These are phyloP conservation scores for Macrobrachium rosenbergii DNA, from an alignment of 1,140 invertebrate genomes.

Conservation along the genomic window DNA sequence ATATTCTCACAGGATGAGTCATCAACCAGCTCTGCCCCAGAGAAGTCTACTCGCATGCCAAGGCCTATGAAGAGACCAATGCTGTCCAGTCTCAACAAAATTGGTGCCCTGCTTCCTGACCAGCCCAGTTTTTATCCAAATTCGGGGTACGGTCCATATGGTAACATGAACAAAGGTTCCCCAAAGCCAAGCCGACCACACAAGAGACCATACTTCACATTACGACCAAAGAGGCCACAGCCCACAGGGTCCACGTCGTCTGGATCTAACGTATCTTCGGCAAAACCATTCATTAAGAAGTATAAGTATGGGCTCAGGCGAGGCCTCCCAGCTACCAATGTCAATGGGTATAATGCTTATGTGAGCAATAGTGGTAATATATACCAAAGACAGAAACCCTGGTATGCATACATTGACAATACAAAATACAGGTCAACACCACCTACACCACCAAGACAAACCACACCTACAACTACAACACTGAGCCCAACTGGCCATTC, in stretches of 20 bases:
- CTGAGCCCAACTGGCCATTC: conserved; percentile 21
- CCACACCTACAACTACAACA: conserved; percentile 30
- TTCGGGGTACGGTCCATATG: too few relatives aligned
- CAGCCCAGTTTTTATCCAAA: background rate
- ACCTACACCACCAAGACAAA: background rate
- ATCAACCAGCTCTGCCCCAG: background rate
- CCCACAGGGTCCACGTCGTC: background rate
- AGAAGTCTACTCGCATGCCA: background rate
- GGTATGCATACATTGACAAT: background rate
- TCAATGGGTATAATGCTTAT: conserved; percentile 11
- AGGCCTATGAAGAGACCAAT: background rate
- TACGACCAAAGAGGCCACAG: background rate
- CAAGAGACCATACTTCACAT: background rate
- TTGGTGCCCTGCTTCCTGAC: conserved; percentile 6
- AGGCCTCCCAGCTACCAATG: conserved; percentile 59
- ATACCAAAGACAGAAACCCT: conserved; percentile 5
- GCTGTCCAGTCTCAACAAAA: conserved; percentile 25
- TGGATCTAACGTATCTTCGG: background rate
- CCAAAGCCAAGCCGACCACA: background rate
- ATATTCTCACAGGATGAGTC: conserved; percentile 14
- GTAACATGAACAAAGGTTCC: too few relatives aligned
- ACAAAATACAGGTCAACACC: background rate
- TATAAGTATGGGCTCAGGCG: conserved; percentile 61
- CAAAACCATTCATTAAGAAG: conserved; percentile 21
- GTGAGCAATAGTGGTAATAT: conserved; percentile 15